Percentiles rank a stretch among this genome's conserved stretches.
These are phyloP conservation scores for Semicossyphus pulcher DNA, from an alignment of 2,113 vertebrate species.

Conservation along the genomic window DNA sequence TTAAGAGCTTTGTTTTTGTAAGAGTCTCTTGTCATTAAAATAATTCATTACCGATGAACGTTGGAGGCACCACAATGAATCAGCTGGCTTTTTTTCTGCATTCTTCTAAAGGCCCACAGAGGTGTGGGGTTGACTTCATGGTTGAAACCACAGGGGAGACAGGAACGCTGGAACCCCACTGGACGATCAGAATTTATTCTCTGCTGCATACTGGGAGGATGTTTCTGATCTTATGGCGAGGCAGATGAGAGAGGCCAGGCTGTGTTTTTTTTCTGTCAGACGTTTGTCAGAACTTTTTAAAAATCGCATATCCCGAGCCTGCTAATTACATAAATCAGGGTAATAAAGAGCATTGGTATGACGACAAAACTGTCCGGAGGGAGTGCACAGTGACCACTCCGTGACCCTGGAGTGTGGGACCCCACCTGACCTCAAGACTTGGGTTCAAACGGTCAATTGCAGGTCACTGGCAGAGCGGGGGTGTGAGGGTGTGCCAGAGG, in stretches of 20 bases:
- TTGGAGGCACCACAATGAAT: conserved; percentile 86
- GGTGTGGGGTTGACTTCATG: conserved; percentile 84
- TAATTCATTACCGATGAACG: conserved; percentile 86
- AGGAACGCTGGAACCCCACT: conserved; percentile 61
- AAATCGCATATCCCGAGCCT: conserved; percentile 82
- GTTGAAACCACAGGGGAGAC: conserved; percentile 86
- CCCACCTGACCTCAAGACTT: conserved; percentile 89
- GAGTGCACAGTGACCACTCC: conserved; percentile 87
- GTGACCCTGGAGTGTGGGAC: conserved; percentile 92
- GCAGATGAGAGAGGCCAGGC: conserved; percentile 58
- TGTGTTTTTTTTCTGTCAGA: conserved; percentile 80
- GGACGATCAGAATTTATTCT: conserved; percentile 91
- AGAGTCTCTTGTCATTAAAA: conserved; percentile 80
- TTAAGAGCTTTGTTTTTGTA: conserved; percentile 86
- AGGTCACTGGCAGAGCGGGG: conserved; percentile 85
- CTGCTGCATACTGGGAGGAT: conserved; percentile 69
- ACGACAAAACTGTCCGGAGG: conserved; percentile 80
- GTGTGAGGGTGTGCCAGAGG: conserved; percentile 46
- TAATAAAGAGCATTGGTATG: conserved; percentile 89
- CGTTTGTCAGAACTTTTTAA: conserved; percentile 51
- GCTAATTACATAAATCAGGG: conserved; percentile 94
- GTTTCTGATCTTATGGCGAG: conserved; percentile 66
- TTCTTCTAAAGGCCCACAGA: conserved; percentile 68
- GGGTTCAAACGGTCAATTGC: conserved; percentile 97
- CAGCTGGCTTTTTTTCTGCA: conserved; percentile 79